Evolutionary conservation across 1,140 invertebrate genomes (phyloP), one percentile per base, ranked within the genome.

Genomic region (Ips typographus): DNA sequence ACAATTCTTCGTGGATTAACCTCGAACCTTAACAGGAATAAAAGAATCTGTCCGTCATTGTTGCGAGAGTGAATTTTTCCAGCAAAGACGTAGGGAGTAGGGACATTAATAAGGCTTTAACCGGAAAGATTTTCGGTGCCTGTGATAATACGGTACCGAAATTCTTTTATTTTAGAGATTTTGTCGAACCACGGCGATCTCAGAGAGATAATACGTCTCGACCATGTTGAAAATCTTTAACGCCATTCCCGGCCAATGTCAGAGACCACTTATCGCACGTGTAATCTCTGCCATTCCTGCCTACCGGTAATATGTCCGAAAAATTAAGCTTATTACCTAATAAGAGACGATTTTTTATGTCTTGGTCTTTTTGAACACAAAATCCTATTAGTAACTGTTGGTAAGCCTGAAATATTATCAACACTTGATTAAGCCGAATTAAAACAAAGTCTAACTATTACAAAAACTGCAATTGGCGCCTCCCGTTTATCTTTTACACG

Each of bases 141-240:
- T 8, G 40, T 65, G 56, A 65, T 65, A 65, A 65, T 65, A 65
- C 62, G 62, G 62, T 65, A 56, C 62, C 62, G 40, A 66, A 57
- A 66, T 66, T 58, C 53, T 58, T 55, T 58, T 58, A 49, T 66
- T 66, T 58, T 49, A 40, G 43, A 66, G 56, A 66, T 66, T 66
- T 58, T 37, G 55, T 55, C 6, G n/a, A 66, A 66, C 55, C 40
- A 51, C 64, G 38, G 64, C 64, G 64, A 66, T 66, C 64, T 66
- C 64, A 40, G 38, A 39, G 42, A 66, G 64, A 58, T 66, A 58
- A 58, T 66, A 66, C 43, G 40, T 66, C 56, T 57, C 41, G 64
- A 66, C 64, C 64, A 66, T 66, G 64, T 59, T 66, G 64, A 58
- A 66, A 66, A 66, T 66, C 64, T 66, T 66, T 66, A 66, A 66